phyloP scores from a whole-genome alignment of 2,113 vertebrate species.

The Azemiops feae region DNA sequence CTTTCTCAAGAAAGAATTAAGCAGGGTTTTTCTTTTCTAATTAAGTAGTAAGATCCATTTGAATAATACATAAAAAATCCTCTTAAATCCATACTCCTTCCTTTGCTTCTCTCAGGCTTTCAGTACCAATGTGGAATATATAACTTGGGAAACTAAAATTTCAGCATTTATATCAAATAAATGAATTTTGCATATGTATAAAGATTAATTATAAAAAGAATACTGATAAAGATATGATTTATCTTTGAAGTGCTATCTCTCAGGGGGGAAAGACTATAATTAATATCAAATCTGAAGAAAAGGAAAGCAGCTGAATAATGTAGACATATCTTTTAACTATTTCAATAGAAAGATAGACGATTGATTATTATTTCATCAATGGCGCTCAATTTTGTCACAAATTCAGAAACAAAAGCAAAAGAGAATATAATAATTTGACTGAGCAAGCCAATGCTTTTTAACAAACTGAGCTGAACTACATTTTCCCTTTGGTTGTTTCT shows the following conservation, averaged over 20 bases:
- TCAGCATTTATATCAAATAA: not conserved
- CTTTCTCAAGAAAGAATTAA: not conserved
- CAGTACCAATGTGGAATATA: not conserved
- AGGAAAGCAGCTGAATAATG: not conserved
- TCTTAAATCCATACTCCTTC: not conserved
- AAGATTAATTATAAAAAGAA: not conserved
- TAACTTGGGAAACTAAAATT: not conserved
- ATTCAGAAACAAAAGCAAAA: not conserved
- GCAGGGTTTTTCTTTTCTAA: not conserved
- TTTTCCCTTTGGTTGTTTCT: not conserved
- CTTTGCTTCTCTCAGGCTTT: not conserved
- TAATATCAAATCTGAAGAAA: not conserved
- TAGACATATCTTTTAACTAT: not conserved
- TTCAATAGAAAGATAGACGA: not conserved
- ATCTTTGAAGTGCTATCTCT: not conserved
- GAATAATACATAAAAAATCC: not conserved
- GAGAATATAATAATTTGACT: not conserved
- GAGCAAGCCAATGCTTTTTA: not conserved
- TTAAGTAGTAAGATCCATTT: not conserved
- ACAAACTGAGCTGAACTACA: not conserved
- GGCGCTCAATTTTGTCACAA: not conserved
- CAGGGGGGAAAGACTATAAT: not conserved
- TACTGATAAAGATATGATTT: not conserved
- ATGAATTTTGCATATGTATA: not conserved
- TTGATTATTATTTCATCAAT: not conserved